These are phyloP conservation scores for Nowickia ferox DNA, from an alignment of 2,888 invertebrate species.

Conservation along the genomic window DNA sequence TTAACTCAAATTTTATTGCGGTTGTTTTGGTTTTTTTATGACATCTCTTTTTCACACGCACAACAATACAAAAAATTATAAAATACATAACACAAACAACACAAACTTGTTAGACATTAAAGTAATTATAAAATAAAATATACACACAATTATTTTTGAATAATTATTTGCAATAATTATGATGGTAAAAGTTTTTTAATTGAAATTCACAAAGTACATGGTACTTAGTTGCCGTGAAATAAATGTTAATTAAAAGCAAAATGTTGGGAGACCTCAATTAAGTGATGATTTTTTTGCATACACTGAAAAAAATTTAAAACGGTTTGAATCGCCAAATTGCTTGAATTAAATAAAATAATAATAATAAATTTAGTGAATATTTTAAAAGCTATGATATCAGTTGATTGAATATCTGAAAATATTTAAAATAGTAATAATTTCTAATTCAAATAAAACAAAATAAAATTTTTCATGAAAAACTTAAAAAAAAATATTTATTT, in stretches of 20 bases:
- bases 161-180: slow-evolving; percentile 38
- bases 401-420: no score
- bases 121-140: slow-evolving; percentile 31
- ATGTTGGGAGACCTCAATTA: slow-evolving; percentile 30
- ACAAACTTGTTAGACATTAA: slow-evolving; percentile 17
- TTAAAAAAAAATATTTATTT: no score
- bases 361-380: no score
- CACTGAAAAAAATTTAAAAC: no score
- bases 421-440: no score
- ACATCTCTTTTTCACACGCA: slow-evolving; percentile 48
- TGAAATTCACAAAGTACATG: slow-evolving; percentile 32
- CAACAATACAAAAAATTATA: slow-evolving; percentile 2
- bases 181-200: slow-evolving; percentile 34
- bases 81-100: slow-evolving; percentile 9
- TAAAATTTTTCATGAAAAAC: no score
- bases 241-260: slow-evolving; percentile 37
- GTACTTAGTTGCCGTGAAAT: slow-evolving; percentile 3
- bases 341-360: no score
- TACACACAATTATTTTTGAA: slow-evolving; percentile 44
- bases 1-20: slow-evolving; percentile 32
- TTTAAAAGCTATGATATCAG: no score
- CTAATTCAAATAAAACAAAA: no score
- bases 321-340: no score
- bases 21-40: neutral
- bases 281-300: neutral